Percentiles rank a stretch among this genome's conserved stretches.
These are phyloP conservation scores for Epinotia demarniana DNA, from an alignment of 2,888 invertebrate species.

Conservation along the genomic window DNA sequence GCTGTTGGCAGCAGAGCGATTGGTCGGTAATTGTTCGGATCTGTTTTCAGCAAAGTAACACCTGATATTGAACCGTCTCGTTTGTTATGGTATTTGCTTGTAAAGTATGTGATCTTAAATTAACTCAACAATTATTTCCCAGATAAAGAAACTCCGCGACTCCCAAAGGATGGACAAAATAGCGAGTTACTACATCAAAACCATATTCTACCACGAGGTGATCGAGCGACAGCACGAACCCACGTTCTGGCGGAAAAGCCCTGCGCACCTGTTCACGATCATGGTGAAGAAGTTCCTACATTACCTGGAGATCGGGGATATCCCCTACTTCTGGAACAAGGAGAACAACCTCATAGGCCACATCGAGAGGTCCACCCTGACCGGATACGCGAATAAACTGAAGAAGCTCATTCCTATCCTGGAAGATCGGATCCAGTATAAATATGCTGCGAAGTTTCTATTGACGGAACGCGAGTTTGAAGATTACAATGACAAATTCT, in stretches of 20 bases:
- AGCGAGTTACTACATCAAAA: conserved; percentile 85
- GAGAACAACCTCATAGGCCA: conserved; percentile 72
- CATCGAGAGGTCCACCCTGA: conserved; percentile 51
- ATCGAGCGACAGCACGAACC: conserved; percentile 53
- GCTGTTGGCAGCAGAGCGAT: no score
- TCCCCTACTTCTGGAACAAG: conserved; percentile 81
- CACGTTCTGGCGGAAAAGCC: conserved; percentile 62
- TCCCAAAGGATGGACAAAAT: conserved; percentile 69
- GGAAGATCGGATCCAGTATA: conserved; percentile 57
- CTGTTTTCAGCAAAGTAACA: no score
- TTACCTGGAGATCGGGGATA: conserved; percentile 58
- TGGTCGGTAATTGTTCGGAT: no score
- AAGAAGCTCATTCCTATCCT: conserved; percentile 57
- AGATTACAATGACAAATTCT: conserved; percentile 57
- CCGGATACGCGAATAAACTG: conserved; percentile 59
- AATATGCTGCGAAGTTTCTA: conserved; percentile 63
- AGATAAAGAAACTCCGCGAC: conserved; percentile 83
- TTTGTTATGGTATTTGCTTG: no score
- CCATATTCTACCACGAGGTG: conserved; percentile 76
- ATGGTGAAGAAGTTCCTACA: conserved; percentile 71
- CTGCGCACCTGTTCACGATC: conserved; percentile 64
- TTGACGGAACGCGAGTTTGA: conserved; percentile 59
- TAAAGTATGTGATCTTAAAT: not conserved
- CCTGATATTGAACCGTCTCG: no score
- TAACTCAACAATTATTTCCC: conserved; percentile 46